Conservation (phyloP, 1,140 invertebrate species). For the Palaemon carinicauda region DNA sequence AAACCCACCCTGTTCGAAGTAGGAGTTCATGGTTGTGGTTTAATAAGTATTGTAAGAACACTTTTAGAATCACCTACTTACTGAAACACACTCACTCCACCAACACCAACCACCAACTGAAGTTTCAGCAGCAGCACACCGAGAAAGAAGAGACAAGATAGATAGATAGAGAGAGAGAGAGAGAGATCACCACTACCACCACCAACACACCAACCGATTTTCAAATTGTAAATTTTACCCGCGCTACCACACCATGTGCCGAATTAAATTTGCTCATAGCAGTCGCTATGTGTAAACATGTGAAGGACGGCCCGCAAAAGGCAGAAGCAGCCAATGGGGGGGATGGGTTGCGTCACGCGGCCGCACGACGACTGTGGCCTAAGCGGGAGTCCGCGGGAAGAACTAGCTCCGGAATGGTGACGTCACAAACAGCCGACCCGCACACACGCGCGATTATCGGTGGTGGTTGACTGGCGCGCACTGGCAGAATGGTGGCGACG, state of each 20-base stretch:
- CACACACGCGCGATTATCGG: slow-evolving; percentile 45
- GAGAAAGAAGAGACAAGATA: neutral
- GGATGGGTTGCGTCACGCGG: slow-evolving; percentile 60
- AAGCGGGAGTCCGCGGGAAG: slow-evolving; percentile 57
- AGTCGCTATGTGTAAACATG: slow-evolving; percentile 62
- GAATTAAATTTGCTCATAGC: slow-evolving; percentile 63
- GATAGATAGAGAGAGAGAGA: neutral
- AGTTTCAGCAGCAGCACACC: slow-evolving; percentile 46
- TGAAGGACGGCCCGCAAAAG: slow-evolving; percentile 61
- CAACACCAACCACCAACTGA: slow-evolving; percentile 57
- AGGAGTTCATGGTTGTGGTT: slow-evolving; percentile 83
- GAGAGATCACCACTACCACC: slow-evolving; percentile 37
- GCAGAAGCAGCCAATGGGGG: slow-evolving; percentile 60
- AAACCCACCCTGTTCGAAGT: slow-evolving; percentile 93
- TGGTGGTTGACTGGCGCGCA: slow-evolving; percentile 51
- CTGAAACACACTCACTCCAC: slow-evolving; percentile 59
- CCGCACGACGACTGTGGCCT: slow-evolving; percentile 59
- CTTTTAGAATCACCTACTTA: slow-evolving; percentile 40
- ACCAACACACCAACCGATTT: slow-evolving; percentile 61
- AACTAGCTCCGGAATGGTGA: slow-evolving; percentile 59
- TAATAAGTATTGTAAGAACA: slow-evolving; percentile 32
- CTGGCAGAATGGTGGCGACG: slow-evolving; percentile 47
- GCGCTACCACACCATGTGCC: slow-evolving; percentile 62
- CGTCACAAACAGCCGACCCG: slow-evolving; percentile 53
- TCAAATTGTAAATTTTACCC: slow-evolving; percentile 63